Evolutionary conservation across 2,888 invertebrate genomes (phyloP), one percentile per base, ranked within the genome.

Genomic region (Agonopterix subpropinquella): DNA sequence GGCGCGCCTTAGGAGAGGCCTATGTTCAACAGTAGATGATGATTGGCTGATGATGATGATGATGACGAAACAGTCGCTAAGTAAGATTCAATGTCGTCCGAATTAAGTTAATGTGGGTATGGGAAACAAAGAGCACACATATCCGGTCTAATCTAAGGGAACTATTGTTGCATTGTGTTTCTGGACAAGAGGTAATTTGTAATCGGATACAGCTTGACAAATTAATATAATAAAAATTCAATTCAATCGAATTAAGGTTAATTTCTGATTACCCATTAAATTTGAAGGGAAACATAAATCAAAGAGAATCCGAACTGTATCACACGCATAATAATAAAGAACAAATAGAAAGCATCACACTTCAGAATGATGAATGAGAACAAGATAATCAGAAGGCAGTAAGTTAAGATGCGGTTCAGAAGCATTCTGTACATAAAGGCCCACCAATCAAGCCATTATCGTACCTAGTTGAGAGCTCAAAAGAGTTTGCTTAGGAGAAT

Each of bases 151-250:
- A 60, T 59, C 64, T 62, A 62, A 57, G 59, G 63, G 56, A 70
- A 65, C 70, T 65, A 73, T 75, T 71, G 70, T 65, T 66, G 60
- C 61, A 70, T 71, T 70, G 72, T 77, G 54, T 42, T 65, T 60
- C 49, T 53, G 57, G 59, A 62, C 62, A 57, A 56, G 58, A 57
- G 54, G 63, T 57, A 62, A 73, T 73, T 71, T 70, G 64, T 77
- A 70, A 65, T 61, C 62, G 62, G 67, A 66, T 62, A 64, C 60
- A 47, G 50, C 64, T 67, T 66, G 67, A 73, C 65, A 71, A 70
- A 76, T 71, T 53, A 62, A 61, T 61, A 66, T 59, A 28, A 28
- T 28, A 28, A 28, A 13, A 69, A 66, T 66, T 18, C 15, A 42
- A 47, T 41, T 42, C 41, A n/a, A 47, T 28, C 28, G 28, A 47